Evolutionary conservation across 2,797 vertebrate species (phyloP).

Genomic region (Sebastes vulpes): DNA sequence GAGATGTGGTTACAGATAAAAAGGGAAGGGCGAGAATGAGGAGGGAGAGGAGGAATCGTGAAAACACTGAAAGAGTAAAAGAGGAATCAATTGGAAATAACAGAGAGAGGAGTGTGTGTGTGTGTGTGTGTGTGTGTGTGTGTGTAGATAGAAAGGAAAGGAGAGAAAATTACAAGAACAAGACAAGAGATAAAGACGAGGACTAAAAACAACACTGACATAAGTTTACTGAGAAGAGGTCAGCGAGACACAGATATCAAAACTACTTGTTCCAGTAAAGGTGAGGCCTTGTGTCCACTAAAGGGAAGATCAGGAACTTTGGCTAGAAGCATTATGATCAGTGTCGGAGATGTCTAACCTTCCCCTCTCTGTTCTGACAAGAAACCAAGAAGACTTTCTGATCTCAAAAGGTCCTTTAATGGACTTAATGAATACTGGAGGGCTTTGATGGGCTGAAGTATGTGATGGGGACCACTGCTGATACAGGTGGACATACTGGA

Average conservation of each 20-base stretch:
- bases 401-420: conserved; percentile 28
- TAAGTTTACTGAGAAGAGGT: conserved; percentile 45
- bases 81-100: conserved; percentile 34
- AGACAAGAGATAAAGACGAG: conserved; percentile 76
- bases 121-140: background rate
- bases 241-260: conserved; percentile 23
- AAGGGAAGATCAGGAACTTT: conserved; percentile 6
- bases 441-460: conserved; percentile 58
- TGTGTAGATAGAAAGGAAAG: conserved; percentile 41
- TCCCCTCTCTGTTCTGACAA: conserved; percentile 23
- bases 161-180: conserved; percentile 65
- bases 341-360: conserved; percentile 20
- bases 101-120: conserved; percentile 24
- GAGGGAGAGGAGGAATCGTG: conserved; percentile 54
- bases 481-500: conserved; percentile 47
- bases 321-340: background rate
- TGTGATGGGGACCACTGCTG: conserved; percentile 51
- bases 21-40: conserved; percentile 66
- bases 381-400: conserved; percentile 12
- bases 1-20: conserved; percentile 85
- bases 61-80: conserved; percentile 69
- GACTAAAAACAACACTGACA: conserved; percentile 80
- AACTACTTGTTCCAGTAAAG: conserved; percentile 10
- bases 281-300: conserved; percentile 1
- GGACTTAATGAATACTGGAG: conserved; percentile 21